Percentiles rank a stretch among this genome's conserved stretches.
phyloP scores from a whole-genome alignment of 2,797 vertebrate species.

The Melanotaenia parkinsoni region DNA sequence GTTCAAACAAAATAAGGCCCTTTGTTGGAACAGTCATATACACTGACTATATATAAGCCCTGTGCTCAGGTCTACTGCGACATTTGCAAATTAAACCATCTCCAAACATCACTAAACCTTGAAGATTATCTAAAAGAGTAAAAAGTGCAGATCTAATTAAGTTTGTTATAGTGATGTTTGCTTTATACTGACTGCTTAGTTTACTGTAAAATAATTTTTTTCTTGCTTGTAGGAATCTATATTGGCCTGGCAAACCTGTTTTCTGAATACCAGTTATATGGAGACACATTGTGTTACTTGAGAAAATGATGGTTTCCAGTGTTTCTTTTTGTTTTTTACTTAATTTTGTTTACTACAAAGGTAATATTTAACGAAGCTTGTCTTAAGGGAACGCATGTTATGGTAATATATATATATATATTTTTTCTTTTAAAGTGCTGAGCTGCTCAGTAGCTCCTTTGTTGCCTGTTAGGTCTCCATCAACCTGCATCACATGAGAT shows the following conservation, averaged over 20 bases:
- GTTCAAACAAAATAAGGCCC: background rate
- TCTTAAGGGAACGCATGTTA: background rate
- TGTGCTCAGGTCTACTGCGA: background rate
- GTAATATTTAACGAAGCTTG: background rate
- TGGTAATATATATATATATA: too few species aligned
- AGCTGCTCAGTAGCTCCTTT: constrained; percentile 22
- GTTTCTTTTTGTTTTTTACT: too few species aligned
- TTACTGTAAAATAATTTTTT: constrained; percentile 1
- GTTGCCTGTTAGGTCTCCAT: constrained; percentile 25
- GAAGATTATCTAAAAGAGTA: background rate
- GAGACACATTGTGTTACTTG: background rate
- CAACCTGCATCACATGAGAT: constrained; percentile 24
- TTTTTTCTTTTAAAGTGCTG: background rate
- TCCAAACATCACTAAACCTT: background rate
- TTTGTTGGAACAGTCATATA: background rate
- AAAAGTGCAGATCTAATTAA: constrained; percentile 39
- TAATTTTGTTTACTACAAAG: too few species aligned
- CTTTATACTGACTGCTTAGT: background rate
- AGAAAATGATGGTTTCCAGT: background rate
- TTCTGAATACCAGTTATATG: background rate
- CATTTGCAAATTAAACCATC: background rate
- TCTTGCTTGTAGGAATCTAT: background rate
- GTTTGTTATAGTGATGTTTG: constrained; percentile 6
- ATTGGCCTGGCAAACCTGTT: background rate
- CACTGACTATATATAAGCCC: background rate